Conservation (phyloP, 2,888 invertebrate species). For the Siphlonurus alternatus region DNA sequence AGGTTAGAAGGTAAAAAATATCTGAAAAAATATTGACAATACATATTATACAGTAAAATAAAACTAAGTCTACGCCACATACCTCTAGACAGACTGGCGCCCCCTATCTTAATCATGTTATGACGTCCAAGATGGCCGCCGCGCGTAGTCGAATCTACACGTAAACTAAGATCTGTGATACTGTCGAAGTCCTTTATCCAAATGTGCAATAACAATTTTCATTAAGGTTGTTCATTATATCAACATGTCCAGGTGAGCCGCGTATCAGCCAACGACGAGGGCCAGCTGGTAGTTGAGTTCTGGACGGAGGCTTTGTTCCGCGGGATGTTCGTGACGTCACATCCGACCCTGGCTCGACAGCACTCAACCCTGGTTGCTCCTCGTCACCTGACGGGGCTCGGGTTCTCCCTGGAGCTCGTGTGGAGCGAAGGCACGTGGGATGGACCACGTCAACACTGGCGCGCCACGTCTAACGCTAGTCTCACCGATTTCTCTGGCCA, state of each 20-base stretch:
- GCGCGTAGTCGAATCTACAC: too few relatives aligned
- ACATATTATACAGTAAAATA: too few relatives aligned
- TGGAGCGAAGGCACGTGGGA: constrained; percentile 27
- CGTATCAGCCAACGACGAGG: constrained; percentile 22
- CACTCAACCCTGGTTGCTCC: constrained; percentile 22
- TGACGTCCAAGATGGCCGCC: too few relatives aligned
- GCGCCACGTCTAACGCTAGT: constrained; percentile 24
- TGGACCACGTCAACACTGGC: constrained; percentile 26
- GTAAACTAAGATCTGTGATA: too few relatives aligned
- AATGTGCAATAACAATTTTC: too few relatives aligned
- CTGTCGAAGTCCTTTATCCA: too few relatives aligned
- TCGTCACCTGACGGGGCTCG: constrained; percentile 17
- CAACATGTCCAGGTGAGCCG: constrained; percentile 14
- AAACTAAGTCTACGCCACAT: too few relatives aligned
- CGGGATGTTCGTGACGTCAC: constrained; percentile 24
- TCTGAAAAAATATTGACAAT: too few relatives aligned
- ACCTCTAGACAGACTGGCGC: too few relatives aligned
- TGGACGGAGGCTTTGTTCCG: constrained; percentile 26
- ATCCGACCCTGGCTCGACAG: constrained; percentile 21
- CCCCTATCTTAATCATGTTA: too few relatives aligned
- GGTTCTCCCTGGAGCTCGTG: constrained; percentile 23
- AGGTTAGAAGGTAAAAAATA: too few relatives aligned
- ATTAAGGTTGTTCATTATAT: too few relatives aligned
- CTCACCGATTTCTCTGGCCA: constrained; percentile 24
- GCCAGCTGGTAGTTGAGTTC: constrained; percentile 25